Base-by-base conservation (phyloP, 92 coral and sea anemone species). In the Anthopleura xanthogrammica region DNA sequence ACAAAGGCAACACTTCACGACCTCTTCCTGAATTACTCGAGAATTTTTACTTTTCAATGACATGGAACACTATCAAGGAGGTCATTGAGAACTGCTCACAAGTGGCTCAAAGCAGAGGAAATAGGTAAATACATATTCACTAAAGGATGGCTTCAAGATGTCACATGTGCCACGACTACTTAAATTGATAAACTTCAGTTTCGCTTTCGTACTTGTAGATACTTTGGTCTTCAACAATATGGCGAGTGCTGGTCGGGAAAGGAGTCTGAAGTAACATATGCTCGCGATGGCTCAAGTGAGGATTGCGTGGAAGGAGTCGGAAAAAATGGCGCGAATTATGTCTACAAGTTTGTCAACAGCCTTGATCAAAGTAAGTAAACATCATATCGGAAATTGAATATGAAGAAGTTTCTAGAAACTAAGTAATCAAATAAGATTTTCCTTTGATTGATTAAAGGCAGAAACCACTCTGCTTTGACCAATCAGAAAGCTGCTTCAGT, bases 181-280 rank as follows among this genome's bases (percentile, higher is more conserved):
- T 46, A 6, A 46, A 5, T 46, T 3, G 50, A 46, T 46, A 9
- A 0, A 46, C 9, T 46, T 46, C 0, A 5, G 50, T 23, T 74
- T 74, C 52, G 78, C 52, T 74, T 36, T 74, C 12, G 4, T 11
- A 40, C 13, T 40, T 23, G 3, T 70, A 92, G 96, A 43, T 90
- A 85, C 71, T 92, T 92, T 83, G 93, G 93, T 41, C 40, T 92
- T 29, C 91, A 90, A 23, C 72, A 85, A 60, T 92, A 90, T 71
- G 96, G 96, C 6, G 92, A 90, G 64, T 92, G 96, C 72, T 90
- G 96, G 93, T 90, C 96, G 23, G 96, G 96, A 46, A 82, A 80
- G 78, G 88, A 86, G 54, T 89, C 93, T 60, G 88, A 70, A 62
- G 78, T 82, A 66, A 88, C 93, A 10, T 92, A 92, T 82, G 86